These are phyloP conservation scores for Chaetodon trifascialis DNA, from an alignment of 2,113 vertebrate genomes.

Conservation along the genomic window DNA sequence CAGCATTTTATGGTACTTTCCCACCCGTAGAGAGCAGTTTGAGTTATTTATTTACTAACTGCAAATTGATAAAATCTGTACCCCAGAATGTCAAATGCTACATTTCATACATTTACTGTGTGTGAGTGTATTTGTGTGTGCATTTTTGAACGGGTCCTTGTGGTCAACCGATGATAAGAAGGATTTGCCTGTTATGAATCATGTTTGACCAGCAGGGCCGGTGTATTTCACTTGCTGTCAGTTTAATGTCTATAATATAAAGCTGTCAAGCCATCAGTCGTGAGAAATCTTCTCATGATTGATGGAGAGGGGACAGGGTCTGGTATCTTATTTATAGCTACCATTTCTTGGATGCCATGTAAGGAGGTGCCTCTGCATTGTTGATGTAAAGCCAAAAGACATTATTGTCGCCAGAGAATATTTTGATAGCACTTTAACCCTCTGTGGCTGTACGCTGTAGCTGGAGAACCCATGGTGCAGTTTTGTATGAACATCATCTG, in stretches of 20 bases:
- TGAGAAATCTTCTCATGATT: slow-evolving; percentile 46
- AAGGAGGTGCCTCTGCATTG: slow-evolving; percentile 64
- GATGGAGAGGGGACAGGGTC: not conserved
- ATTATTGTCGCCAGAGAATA: slow-evolving; percentile 16
- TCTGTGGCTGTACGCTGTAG: not conserved
- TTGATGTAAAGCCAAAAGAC: slow-evolving; percentile 43
- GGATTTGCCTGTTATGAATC: slow-evolving; percentile 31
- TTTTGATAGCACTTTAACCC: slow-evolving; percentile 21
- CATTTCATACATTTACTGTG: too few relatives aligned
- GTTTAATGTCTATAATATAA: slow-evolving; percentile 58
- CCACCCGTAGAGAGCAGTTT: slow-evolving; percentile 31
- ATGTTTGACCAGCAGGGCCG: slow-evolving; percentile 10
- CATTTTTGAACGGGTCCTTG: slow-evolving; percentile 24
- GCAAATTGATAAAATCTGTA: slow-evolving; percentile 20
- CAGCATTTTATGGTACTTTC: slow-evolving; percentile 65
- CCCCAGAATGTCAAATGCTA: not conserved
- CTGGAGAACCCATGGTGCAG: not conserved
- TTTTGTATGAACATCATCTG: not conserved
- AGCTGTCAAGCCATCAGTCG: slow-evolving; percentile 58
- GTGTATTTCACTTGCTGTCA: slow-evolving; percentile 59
- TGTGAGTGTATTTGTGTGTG: not conserved
- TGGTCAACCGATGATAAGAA: slow-evolving; percentile 27
- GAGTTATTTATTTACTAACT: slow-evolving; percentile 35
- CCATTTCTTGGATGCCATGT: slow-evolving; percentile 50
- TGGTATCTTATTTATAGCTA: slow-evolving; percentile 58